Conservation (phyloP, 2,888 invertebrate species). For the Apodemia zela region DNA sequence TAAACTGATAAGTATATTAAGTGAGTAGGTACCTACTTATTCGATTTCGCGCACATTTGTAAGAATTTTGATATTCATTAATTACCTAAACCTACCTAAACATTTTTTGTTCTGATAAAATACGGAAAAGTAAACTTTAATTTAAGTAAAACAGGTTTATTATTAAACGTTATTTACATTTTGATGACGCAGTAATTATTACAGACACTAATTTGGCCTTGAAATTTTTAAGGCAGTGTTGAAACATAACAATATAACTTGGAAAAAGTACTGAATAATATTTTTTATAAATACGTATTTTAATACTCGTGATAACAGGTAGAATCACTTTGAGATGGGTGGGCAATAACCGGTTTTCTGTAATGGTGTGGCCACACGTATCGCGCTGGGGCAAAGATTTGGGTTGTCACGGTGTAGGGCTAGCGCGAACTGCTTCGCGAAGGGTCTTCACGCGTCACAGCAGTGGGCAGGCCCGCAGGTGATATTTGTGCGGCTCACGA, state of each 20-base stretch:
- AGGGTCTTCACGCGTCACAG: too few relatives aligned
- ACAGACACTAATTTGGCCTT: neutral
- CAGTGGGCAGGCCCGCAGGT: too few relatives aligned
- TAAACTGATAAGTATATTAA: too few relatives aligned
- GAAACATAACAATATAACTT: neutral
- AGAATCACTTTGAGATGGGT: neutral
- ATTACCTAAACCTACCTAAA: too few relatives aligned
- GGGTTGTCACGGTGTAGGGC: too few relatives aligned
- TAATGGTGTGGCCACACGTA: too few relatives aligned
- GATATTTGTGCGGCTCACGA: too few relatives aligned
- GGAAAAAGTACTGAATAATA: neutral
- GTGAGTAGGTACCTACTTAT: too few relatives aligned
- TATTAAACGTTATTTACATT: neutral
- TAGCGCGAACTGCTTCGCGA: too few relatives aligned
- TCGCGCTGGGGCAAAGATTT: too few relatives aligned
- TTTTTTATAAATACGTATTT: neutral
- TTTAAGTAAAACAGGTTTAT: neutral
- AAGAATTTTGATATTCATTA: too few relatives aligned
- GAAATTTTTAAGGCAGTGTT: neutral
- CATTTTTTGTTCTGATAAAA: neutral
- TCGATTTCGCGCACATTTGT: too few relatives aligned
- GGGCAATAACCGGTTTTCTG: conserved; percentile 3
- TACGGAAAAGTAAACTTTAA: neutral
- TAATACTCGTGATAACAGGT: conserved; percentile 9
- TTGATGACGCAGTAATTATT: neutral